Evolutionary conservation across 2,888 invertebrate species (phyloP).

Genomic region (Dione juno): DNA sequence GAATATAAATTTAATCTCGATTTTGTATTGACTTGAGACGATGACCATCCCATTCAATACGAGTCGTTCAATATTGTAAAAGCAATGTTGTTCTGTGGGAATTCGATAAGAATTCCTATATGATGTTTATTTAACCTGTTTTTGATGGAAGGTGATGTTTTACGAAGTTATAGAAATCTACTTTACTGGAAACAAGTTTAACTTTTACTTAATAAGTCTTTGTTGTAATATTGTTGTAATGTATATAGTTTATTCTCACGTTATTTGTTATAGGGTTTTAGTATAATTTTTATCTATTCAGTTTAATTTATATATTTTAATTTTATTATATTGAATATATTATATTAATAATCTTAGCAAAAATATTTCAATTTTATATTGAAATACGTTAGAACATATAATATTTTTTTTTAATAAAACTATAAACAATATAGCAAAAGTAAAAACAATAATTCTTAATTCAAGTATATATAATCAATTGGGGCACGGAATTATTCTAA

Average conservation of each 20-base stretch:
- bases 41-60: slow-evolving; percentile 49
- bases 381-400: too few relatives aligned
- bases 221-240: background rate
- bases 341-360: background rate
- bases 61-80: slow-evolving; percentile 58
- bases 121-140: slow-evolving; percentile 60
- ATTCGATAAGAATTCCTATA: slow-evolving; percentile 50
- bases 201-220: slow-evolving; percentile 6
- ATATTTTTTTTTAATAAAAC: too few relatives aligned
- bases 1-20: slow-evolving; percentile 40
- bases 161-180: slow-evolving; percentile 48
- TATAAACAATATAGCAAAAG: too few relatives aligned
- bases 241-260: slow-evolving; percentile 6
- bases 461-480: too few relatives aligned
- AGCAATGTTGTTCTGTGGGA: slow-evolving; percentile 56
- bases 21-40: slow-evolving; percentile 50
- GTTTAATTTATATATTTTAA: background rate
- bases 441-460: too few relatives aligned
- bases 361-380: too few relatives aligned
- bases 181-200: slow-evolving; percentile 53
- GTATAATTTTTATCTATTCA: background rate
- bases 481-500: too few relatives aligned
- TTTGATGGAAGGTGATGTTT: slow-evolving; percentile 43
- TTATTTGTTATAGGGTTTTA: background rate
- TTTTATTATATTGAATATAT: background rate